A percentile compares a stretch with the other conserved stretches of the same genome.
phyloP scores from a whole-genome alignment of 1,140 invertebrate species.

The Phthorimaea operculella region DNA sequence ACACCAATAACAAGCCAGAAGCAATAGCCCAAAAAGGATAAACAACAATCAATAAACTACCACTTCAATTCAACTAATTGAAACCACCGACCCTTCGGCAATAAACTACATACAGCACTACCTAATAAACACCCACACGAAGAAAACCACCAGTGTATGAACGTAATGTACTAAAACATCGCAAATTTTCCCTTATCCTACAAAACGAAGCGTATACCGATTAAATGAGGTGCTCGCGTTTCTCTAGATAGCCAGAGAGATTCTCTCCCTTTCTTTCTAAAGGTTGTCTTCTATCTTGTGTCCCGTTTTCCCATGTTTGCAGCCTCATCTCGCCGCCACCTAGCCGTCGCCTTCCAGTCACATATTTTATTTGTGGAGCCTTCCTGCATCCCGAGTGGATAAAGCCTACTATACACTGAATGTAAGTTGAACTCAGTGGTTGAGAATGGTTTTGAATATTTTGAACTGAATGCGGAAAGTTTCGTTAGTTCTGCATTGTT shows the following conservation, averaged over 20 bases:
- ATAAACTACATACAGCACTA: neutral
- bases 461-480: too few relatives aligned
- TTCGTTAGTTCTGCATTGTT: too few relatives aligned
- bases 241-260: constrained; percentile 59
- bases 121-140: constrained; percentile 10
- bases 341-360: constrained; percentile 64
- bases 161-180: constrained; percentile 27
- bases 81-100: neutral
- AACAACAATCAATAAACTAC: too few relatives aligned
- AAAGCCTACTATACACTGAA: constrained; percentile 45
- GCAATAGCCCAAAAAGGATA: too few relatives aligned
- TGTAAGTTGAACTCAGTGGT: neutral
- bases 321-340: constrained; percentile 61
- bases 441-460: too few relatives aligned
- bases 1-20: too few relatives aligned
- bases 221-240: constrained; percentile 67
- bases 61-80: neutral
- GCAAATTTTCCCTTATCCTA: constrained; percentile 53
- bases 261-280: constrained; percentile 32
- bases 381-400: constrained; percentile 62
- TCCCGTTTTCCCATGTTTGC: constrained; percentile 44
- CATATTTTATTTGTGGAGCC: constrained; percentile 67
- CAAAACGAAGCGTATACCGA: constrained; percentile 63
- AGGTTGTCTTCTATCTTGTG: constrained; percentile 3
- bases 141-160: constrained; percentile 15